Base-by-base conservation (phyloP, 2,113 vertebrate species). In the Nothoprocta perdicaria region DNA sequence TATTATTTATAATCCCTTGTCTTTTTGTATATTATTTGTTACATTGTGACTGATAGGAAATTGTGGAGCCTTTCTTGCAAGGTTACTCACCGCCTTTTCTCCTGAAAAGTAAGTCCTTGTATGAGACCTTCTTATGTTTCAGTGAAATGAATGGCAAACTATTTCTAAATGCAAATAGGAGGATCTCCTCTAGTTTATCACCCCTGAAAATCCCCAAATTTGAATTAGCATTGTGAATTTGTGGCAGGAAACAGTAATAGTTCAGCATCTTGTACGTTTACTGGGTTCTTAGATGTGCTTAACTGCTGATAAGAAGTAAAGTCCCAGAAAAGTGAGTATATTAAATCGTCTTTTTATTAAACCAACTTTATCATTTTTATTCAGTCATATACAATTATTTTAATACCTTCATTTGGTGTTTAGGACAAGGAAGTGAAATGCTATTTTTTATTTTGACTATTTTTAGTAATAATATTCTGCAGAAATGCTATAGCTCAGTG, bases 251-350 rank as follows among this genome's bases (percentile, higher is more conserved):
- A 65, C 72, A 89, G 61, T 29, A 80, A 55, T 72, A 52, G 79
- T 61, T 92, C 43, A 74, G 18, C 10, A 22, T 86, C 69, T 50
- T 86, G 45, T 33, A 26, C 74, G 18, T 89, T 91, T 87, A 74
- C 87, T 87, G 65, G 17, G 27, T 73, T 86, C 10, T 90, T 74
- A 62, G 60, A 77, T 62, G 14, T 89, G 72, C 63, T 84, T 84
- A 87, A 87, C 72, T 85, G 81, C 68, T 74, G 68, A 74, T 94
- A 88, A 91, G 52, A 41, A 77, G 46, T 71, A 91, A 94, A 82
- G 13, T 63, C 48, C 12, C 29, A 52, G 91, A 80, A 92, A 94
- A 78, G 3, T 1, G 31, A 90, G 52, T 43, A 86, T 88, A 62
- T 80, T 87, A 81, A 92, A 57, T 10, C 55, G 5, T 87, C 86